Conservation (phyloP, 2,113 vertebrate genomes). For the Rattus rattus region DNA sequence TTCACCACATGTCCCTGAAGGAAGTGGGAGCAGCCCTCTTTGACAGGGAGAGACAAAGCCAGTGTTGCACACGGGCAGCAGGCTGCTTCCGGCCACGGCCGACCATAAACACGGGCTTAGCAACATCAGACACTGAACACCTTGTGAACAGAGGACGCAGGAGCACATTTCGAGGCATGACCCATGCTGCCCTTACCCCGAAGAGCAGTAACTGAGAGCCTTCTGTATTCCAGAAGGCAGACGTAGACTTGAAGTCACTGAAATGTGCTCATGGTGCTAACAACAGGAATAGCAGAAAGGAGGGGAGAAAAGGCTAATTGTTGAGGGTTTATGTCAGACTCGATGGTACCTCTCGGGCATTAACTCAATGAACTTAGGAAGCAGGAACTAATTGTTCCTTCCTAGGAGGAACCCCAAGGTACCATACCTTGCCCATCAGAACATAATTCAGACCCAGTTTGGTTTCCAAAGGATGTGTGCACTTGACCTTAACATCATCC, state of each 20-base stretch:
- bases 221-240: constrained; percentile 22
- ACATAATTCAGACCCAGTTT: not conserved
- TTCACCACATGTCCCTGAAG: constrained; percentile 4
- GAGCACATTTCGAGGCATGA: not conserved
- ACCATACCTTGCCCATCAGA: not conserved
- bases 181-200: not conserved
- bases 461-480: not conserved
- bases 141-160: not conserved
- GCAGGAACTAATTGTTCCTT: not conserved
- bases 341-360: too few relatives aligned
- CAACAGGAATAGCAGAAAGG: not conserved
- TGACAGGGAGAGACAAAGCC: not conserved
- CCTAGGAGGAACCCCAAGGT: not conserved
- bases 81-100: not conserved
- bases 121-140: not conserved
- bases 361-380: not conserved
- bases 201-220: not conserved
- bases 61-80: not conserved
- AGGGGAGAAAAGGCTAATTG: not conserved
- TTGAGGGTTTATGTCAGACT: not conserved
- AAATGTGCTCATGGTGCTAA: not conserved
- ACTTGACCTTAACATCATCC: not conserved
- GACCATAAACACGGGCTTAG: not conserved
- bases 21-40: not conserved
- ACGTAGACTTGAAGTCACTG: not conserved